These are phyloP conservation scores for Plectus sambesii DNA, from an alignment of 1,140 invertebrate genomes.

Conservation along the genomic window DNA sequence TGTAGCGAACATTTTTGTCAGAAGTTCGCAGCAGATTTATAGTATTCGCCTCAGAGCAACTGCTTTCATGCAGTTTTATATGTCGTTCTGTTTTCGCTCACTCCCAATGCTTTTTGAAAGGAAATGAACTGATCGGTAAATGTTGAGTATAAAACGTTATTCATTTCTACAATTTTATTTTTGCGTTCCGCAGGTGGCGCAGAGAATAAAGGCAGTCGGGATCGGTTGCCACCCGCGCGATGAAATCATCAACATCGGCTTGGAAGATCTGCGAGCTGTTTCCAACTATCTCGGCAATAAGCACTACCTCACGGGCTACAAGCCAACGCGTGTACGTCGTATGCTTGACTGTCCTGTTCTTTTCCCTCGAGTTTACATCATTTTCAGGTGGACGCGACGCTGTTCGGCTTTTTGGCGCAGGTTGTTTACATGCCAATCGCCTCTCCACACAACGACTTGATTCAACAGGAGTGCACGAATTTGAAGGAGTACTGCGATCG, in stretches of 20 bases:
- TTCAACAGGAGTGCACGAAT: conserved; percentile 26
- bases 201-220: no score
- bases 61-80: no score
- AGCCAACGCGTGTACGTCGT: conserved; percentile 63
- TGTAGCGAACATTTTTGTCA: no score
- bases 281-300: conserved; percentile 76
- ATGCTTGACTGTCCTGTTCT: not conserved
- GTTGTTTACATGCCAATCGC: conserved; percentile 35
- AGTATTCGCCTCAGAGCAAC: no score
- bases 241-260: conserved; percentile 75
- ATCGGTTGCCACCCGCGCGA: conserved; percentile 78
- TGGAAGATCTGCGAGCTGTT: conserved; percentile 73
- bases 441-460: conserved; percentile 24
- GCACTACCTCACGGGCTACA: conserved; percentile 84
- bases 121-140: no score
- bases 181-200: no score
- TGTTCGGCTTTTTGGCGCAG: conserved; percentile 28
- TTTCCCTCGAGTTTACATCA: not conserved
- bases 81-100: no score
- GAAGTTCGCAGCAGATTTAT: no score
- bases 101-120: no score
- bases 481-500: conserved; percentile 24
- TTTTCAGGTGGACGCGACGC: conserved; percentile 28
- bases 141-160: no score
- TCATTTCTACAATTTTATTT: no score